Evolutionary conservation across 2,113 vertebrate species (phyloP).

Genomic region (Rhegmatorhina hoffmannsi): DNA sequence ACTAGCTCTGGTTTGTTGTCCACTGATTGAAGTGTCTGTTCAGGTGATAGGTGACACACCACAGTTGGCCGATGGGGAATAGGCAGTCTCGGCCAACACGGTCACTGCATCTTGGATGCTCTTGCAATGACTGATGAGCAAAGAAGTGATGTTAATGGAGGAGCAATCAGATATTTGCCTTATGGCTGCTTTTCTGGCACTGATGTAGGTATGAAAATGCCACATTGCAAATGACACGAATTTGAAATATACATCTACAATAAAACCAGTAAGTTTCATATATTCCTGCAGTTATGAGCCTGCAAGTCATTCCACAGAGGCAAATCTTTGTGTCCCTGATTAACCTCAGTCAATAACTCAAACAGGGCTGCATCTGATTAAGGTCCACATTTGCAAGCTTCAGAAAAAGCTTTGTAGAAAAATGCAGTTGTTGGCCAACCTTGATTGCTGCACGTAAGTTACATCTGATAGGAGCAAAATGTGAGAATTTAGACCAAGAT

Average conservation of each 20-base stretch:
- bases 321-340: neutral
- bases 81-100: neutral
- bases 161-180: neutral
- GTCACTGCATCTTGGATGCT: neutral
- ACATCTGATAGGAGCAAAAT: conserved; percentile 1
- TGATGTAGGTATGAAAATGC: neutral
- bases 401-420: neutral
- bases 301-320: neutral
- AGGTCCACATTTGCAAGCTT: neutral
- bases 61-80: fast-evolving
- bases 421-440: neutral
- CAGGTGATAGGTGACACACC: neutral
- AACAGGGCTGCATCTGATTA: neutral
- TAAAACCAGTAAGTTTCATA: neutral
- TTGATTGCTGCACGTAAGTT: neutral
- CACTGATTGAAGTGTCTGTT: fast-evolving
- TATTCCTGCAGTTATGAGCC: neutral
- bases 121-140: fast-evolving
- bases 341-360: neutral
- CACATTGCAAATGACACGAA: neutral
- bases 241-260: neutral
- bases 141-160: neutral
- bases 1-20: fast-evolving
- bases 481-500: neutral
- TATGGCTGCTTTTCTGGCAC: neutral